Base-by-base conservation (phyloP, 2,113 vertebrate genomes). In the Xenopus tropicalis region DNA sequence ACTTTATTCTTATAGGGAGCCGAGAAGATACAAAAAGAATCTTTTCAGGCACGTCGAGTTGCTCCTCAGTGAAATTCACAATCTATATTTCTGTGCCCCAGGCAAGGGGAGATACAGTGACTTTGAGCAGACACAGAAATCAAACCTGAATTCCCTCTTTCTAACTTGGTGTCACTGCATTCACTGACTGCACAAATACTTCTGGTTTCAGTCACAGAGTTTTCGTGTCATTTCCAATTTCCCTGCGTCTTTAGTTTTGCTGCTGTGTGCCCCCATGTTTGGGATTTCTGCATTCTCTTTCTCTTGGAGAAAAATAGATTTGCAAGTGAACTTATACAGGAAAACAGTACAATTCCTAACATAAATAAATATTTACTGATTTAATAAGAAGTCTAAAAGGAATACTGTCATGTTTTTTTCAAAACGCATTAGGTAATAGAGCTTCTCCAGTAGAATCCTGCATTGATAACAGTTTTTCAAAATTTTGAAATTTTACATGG, bases 51-150 rank as follows among this genome's bases (percentile, higher is more conserved):
- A 54, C n/a, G 52, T 54, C 19, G 17, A 3, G 52, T n/a, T 54
- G 14, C 52, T n/a, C 14, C 52, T 54, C 52, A 17, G 52, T 54
- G 17, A 54, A 54, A 54, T 54, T 14, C n/a, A 54, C 52, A 54
- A 54, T 54, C 52, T 54, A 54, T 54, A 54, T 54, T n/a, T 54
- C 9, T n/a, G 7, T n/a, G 52, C 52, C 52, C 17, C 14, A 54
- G 52, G 52, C 52, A 54, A 54, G 52, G 52, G 52, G 52, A 54
- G 52, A 54, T 20, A 54, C 14, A 54, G 52, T 54, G 52, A 54
- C 52, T 54, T 54, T 54, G 52, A 54, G 52, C 52, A 54, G 52
- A n/a, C 52, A 54, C 52, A n/a, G 52, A 54, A 54, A 54, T 54
- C 52, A 54, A 54, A n/a, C 52, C 52, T n/a, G 19, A 54, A 17